Evolutionary conservation across 2,113 vertebrate genomes (phyloP), one percentile per base, ranked within the genome.

Genomic region (Sturnira hondurensis): DNA sequence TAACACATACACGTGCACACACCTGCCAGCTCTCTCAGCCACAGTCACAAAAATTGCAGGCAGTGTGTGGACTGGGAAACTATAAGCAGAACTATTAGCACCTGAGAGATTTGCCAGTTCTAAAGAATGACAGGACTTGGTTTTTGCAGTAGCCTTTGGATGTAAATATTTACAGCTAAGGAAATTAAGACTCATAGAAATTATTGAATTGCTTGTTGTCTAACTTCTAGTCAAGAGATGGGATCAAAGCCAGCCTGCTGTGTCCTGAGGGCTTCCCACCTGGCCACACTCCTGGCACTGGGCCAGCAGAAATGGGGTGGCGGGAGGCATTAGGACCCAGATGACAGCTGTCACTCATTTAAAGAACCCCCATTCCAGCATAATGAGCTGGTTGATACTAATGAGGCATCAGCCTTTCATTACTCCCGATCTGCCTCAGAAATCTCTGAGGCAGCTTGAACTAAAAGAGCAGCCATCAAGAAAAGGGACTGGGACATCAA

Each of bases 91-190:
- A 87, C 78, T 81, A 54, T 28, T 52, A 68, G 26, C 43, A 74
- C 28, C 50, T 94, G 43, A 73, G 52, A 65, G n/a, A 87, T 73
- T 80, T 47, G 36, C 17, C 58, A 41, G 20, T 85, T 85, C 36
- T 90, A 76, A 70, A 71, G 65, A 77, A 89, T 77, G 24, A 78
- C 26, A 71, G 70, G 61, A 41, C 31, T 89, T 71, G 33, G 86
- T 82, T 97, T 97, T 96, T 71, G 47, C 33, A 90, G 47, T 31
- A 82, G 38, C 26, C 24, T 70, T 76, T 58, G 76, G 14, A 88
- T 33, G 7, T 58, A 85, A 13, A 45, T 58, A 74, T 68, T 83
- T 91, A 85, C 0, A 89, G 54, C 47, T 78, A 92, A 89, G 76
- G 41, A 90, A 89, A 89, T 74, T 56, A 70, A 94, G 81, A 14